Evolutionary conservation across 2,888 invertebrate species (phyloP).

Genomic region (Slavum lentiscoides): DNA sequence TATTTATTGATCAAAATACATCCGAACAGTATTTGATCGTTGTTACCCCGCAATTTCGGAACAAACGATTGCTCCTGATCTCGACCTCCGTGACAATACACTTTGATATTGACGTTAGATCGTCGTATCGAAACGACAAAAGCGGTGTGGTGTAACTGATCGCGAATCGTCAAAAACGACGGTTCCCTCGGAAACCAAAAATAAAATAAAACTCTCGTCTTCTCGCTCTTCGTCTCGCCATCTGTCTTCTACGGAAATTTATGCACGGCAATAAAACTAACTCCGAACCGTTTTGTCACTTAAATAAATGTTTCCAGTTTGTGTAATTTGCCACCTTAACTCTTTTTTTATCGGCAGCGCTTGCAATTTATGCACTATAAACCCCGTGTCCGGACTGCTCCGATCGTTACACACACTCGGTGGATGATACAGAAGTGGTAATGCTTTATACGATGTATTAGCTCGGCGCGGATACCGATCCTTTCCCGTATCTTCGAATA

Average conservation of each 20-base stretch:
- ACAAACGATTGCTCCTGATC: no score
- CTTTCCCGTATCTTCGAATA: not conserved
- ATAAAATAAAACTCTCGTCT: not conserved
- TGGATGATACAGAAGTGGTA: not conserved
- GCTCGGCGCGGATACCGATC: not conserved
- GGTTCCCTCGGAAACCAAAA: not conserved
- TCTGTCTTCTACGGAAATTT: not conserved
- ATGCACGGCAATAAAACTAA: constrained; percentile 38
- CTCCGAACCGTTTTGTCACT: constrained; percentile 29
- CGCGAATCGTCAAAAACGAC: not conserved
- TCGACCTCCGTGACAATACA: no score
- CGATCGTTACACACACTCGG: not conserved
- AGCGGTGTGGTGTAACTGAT: not conserved
- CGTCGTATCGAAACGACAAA: not conserved
- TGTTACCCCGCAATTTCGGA: no score
- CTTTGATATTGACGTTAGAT: not conserved
- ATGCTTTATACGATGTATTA: not conserved
- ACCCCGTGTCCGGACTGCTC: constrained; percentile 10
- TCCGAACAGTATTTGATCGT: no score
- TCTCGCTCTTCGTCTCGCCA: not conserved
- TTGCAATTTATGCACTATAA: constrained; percentile 35
- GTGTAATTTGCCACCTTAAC: constrained; percentile 38
- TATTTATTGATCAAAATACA: no score
- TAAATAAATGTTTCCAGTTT: constrained; percentile 32
- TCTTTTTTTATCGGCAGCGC: constrained; percentile 24